Evolutionary conservation across 92 coral and sea anemone species (phyloP).

Genomic region (Zoanthus sociatus): DNA sequence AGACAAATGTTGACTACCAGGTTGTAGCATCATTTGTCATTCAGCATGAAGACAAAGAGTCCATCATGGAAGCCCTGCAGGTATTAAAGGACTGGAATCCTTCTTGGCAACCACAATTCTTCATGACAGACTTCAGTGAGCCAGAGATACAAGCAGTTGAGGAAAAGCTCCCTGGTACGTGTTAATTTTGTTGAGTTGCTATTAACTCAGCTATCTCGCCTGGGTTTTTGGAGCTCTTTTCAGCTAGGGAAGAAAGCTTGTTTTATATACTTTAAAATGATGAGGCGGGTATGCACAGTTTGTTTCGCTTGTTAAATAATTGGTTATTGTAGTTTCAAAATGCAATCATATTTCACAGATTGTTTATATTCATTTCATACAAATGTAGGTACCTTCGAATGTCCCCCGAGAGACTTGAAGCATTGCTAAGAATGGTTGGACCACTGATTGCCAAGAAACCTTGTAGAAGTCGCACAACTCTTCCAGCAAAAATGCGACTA

Average conservation of each 20-base stretch:
- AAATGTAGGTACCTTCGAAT: constrained; percentile 39
- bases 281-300: constrained; percentile 25
- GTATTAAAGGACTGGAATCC: constrained; percentile 9
- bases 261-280: constrained; percentile 17
- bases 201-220: not conserved
- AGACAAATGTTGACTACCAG: constrained; percentile 16
- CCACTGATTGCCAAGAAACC: constrained; percentile 34
- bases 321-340: not conserved
- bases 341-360: constrained; percentile 13
- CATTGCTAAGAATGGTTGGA: constrained; percentile 31
- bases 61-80: not conserved
- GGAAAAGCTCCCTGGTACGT: not conserved
- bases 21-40: constrained; percentile 12
- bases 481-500: constrained; percentile 43
- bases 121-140: constrained; percentile 3
- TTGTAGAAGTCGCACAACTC: constrained; percentile 34
- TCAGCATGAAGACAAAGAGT: not conserved
- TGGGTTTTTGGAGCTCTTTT: not conserved
- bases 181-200: not conserved
- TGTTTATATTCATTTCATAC: constrained; percentile 4
- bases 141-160: not conserved
- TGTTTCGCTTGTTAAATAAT: constrained; percentile 29
- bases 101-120: constrained; percentile 7
- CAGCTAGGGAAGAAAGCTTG: not conserved
- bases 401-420: constrained; percentile 33